Conservation (phyloP, 2,113 vertebrate species). For the Muscicapa adusta region DNA sequence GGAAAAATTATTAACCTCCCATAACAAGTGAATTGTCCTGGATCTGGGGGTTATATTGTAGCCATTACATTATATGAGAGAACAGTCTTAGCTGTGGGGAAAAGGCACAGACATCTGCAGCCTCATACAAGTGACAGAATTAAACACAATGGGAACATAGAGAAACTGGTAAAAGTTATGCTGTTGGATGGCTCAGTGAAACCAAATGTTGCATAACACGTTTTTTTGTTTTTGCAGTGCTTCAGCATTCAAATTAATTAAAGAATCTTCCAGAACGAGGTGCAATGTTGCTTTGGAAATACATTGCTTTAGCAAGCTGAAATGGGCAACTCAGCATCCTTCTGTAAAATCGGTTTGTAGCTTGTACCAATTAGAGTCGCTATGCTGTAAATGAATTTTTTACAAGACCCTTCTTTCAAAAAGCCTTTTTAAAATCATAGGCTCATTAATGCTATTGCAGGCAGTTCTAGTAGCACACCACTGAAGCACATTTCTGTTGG, state of each 20-base stretch:
- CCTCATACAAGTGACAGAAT: slow-evolving; percentile 21
- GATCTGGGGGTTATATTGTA: slow-evolving; percentile 1
- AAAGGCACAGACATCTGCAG: slow-evolving; percentile 57
- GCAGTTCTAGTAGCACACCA: neutral
- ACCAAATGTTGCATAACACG: slow-evolving; percentile 55
- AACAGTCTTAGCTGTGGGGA: slow-evolving; percentile 49
- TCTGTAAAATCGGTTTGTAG: neutral
- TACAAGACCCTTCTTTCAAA: neutral
- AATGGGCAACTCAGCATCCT: neutral
- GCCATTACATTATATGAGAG: slow-evolving; percentile 19
- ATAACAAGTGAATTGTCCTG: slow-evolving; percentile 35
- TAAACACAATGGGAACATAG: slow-evolving; percentile 49
- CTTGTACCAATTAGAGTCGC: neutral
- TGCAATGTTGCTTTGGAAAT: slow-evolving; percentile 20
- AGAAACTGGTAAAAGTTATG: slow-evolving; percentile 49
- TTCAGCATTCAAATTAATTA: slow-evolving; percentile 60
- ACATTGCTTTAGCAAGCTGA: neutral
- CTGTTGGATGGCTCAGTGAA: slow-evolving; percentile 40
- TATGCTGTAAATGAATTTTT: neutral
- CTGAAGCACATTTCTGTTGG: neutral
- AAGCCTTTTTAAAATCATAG: neutral
- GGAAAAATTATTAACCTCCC: slow-evolving; percentile 31
- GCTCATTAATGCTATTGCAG: neutral
- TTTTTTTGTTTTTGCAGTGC: slow-evolving; percentile 41
- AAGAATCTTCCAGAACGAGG: slow-evolving; percentile 45